A percentile compares a stretch with the other conserved stretches of the same genome.
These are phyloP conservation scores for Melangyna quadrimaculata DNA, from an alignment of 2,888 invertebrate species.

Conservation along the genomic window DNA sequence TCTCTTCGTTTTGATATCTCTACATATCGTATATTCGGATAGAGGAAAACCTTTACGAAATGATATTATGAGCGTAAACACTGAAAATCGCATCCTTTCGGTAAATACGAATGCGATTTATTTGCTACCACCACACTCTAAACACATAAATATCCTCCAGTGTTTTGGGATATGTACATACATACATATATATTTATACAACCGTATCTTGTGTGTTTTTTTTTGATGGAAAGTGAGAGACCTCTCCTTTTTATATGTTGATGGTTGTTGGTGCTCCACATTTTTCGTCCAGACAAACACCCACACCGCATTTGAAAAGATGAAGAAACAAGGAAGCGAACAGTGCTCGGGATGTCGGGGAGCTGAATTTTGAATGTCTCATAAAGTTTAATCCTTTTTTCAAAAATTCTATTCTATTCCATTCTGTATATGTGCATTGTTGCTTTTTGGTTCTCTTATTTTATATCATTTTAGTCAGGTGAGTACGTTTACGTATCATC, in stretches of 20 bases:
- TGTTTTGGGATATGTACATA: constrained; percentile 42
- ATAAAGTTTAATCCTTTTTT: constrained; percentile 68
- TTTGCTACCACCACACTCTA: constrained; percentile 55
- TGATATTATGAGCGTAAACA: constrained; percentile 68
- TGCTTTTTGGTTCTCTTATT: constrained; percentile 31
- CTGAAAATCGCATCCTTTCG: constrained; percentile 68
- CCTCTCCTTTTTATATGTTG: constrained; percentile 13
- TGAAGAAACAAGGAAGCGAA: neutral
- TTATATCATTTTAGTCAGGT: constrained; percentile 53
- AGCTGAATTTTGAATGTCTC: constrained; percentile 53
- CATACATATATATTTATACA: no score
- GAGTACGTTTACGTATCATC: constrained; percentile 11
- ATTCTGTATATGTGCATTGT: neutral
- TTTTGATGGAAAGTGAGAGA: constrained; percentile 5
- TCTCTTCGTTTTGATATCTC: constrained; percentile 37
- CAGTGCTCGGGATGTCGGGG: neutral
- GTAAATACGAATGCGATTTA: constrained; percentile 70
- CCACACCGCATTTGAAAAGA: constrained; percentile 2
- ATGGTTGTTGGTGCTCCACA: constrained; percentile 22
- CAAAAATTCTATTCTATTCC: constrained; percentile 41
- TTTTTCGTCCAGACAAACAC: constrained; percentile 30
- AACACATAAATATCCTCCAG: constrained; percentile 60
- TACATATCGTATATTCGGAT: neutral
- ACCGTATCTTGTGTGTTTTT: constrained; percentile 17
- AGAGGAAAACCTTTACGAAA: constrained; percentile 48